Evolutionary conservation across 2,113 vertebrate genomes (phyloP).

Genomic region (Petaurus breviceps): DNA sequence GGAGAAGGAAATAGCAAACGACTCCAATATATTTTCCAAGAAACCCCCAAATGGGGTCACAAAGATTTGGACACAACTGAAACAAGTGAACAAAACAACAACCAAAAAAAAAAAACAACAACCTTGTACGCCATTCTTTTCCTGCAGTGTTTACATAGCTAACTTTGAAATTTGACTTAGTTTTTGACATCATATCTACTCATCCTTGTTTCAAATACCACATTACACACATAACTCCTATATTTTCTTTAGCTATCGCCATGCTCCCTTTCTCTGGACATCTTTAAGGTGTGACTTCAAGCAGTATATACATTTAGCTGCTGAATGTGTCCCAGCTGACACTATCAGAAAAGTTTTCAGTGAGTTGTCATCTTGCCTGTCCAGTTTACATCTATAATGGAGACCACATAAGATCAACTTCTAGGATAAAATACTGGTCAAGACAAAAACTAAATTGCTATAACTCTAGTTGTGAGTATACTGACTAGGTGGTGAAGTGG

Average conservation of each 20-base stretch:
- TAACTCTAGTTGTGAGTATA: not conserved
- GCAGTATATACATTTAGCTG: not conserved
- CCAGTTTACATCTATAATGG: not conserved
- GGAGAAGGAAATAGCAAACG: too few relatives aligned
- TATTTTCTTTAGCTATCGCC: not conserved
- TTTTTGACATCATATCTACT: not conserved
- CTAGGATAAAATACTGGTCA: not conserved
- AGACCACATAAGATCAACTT: not conserved
- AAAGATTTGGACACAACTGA: not conserved
- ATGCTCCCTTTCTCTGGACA: not conserved
- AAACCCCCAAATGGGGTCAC: not conserved
- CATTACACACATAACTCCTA: not conserved
- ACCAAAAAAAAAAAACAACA: too few relatives aligned
- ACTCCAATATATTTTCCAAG: too few relatives aligned
- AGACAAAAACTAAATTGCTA: not conserved
- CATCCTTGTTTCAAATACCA: not conserved
- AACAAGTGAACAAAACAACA: not conserved
- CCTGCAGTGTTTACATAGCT: not conserved
- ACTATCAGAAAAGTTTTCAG: not conserved
- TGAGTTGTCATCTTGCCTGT: not conserved
- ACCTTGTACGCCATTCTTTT: not conserved
- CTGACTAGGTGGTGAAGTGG: not conserved
- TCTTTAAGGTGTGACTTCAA: not conserved
- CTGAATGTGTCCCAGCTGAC: not conserved
- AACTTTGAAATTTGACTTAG: not conserved